phyloP scores from a whole-genome alignment of 2,888 invertebrate genomes.

The Lasioglossum pauxillum region DNA sequence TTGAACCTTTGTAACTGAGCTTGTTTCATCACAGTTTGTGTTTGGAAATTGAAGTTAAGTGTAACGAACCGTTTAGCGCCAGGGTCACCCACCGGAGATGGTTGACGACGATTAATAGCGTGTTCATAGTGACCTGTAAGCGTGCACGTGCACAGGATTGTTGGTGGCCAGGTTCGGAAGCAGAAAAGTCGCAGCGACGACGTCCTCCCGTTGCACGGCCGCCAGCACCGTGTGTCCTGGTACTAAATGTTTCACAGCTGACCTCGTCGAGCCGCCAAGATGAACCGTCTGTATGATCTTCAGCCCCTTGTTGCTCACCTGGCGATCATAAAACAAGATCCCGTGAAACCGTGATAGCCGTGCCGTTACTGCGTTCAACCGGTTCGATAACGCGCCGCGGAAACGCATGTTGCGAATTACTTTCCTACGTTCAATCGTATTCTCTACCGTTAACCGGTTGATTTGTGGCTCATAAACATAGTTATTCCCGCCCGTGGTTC shows the following conservation, averaged over 20 bases:
- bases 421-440: background rate
- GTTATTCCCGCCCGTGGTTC: background rate
- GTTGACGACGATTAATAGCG: background rate
- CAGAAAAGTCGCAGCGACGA: conserved; percentile 96
- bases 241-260: conserved; percentile 96
- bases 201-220: conserved; percentile 95
- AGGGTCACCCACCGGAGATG: background rate
- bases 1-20: background rate
- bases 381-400: background rate
- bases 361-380: background rate
- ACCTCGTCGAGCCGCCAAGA: conserved; percentile 82
- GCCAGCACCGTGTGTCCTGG: conserved; percentile 97
- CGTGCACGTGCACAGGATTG: conserved; percentile 98
- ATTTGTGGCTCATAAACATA: background rate
- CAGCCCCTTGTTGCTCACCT: conserved; percentile 95
- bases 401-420: background rate
- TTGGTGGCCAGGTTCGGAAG: conserved; percentile 97
- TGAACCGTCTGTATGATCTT: conserved; percentile 94
- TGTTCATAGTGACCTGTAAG: conserved; percentile 85
- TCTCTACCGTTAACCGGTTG: background rate
- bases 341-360: background rate
- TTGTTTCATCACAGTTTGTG: background rate
- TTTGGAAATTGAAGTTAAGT: background rate
- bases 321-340: conserved; percentile 61
- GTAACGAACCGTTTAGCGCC: background rate